Evolutionary conservation across 2,797 vertebrate species (phyloP).

Genomic region (Syncerus caffer): DNA sequence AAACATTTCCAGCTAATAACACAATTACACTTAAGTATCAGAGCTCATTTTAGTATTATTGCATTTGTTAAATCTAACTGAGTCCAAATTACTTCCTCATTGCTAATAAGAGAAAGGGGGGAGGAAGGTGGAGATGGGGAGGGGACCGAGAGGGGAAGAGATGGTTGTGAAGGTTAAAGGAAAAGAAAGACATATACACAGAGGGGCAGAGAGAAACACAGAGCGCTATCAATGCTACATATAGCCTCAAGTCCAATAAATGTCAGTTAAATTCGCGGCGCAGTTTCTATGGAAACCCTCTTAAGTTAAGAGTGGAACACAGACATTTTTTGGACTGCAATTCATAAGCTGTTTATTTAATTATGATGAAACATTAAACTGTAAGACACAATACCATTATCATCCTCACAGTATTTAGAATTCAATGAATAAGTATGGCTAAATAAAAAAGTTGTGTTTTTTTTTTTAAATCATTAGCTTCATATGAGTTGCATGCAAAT

Average conservation of each 20-base stretch:
- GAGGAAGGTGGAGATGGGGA: neutral
- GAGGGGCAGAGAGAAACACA: conserved; percentile 16
- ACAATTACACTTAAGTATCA: conserved; percentile 77
- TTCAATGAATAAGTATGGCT: conserved; percentile 62
- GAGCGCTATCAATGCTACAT: conserved; percentile 65
- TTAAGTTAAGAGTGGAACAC: conserved; percentile 81
- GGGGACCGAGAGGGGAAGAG: conserved; percentile 4
- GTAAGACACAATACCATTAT: conserved; percentile 79
- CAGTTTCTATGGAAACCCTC: conserved; percentile 89
- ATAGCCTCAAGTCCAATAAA: conserved; percentile 79
- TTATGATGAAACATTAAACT: conserved; percentile 80
- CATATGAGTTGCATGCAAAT: conserved; percentile 62
- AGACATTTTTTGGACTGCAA: conserved; percentile 77
- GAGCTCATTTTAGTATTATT: conserved; percentile 80
- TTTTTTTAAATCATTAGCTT: conserved; percentile 59
- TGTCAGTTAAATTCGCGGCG: conserved; percentile 82
- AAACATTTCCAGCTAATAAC: conserved; percentile 76
- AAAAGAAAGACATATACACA: conserved; percentile 30
- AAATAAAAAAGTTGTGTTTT: conserved; percentile 65
- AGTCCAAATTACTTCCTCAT: conserved; percentile 82
- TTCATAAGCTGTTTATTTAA: conserved; percentile 84
- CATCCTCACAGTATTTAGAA: conserved; percentile 70
- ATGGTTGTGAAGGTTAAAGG: neutral
- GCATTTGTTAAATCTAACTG: conserved; percentile 81
- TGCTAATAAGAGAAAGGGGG: conserved; percentile 74